Conservation (phyloP, 2,113 vertebrate species). For the Lepidothrix coronata region DNA sequence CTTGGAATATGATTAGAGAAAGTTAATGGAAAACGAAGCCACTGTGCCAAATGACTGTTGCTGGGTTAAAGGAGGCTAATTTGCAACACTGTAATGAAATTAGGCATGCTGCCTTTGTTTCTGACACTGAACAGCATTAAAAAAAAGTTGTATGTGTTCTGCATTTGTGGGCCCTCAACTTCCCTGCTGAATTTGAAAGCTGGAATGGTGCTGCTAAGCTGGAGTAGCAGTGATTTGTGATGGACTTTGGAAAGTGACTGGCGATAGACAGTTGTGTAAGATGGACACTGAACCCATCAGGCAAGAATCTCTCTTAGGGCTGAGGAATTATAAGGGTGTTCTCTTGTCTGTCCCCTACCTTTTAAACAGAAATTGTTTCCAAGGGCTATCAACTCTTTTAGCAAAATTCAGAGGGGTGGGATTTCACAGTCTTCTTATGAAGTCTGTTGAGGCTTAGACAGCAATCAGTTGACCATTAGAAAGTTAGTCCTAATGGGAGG, state of each 20-base stretch:
- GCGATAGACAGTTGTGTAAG: neutral
- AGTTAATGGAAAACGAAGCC: constrained; percentile 59
- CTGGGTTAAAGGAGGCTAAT: constrained; percentile 67
- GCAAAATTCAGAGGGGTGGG: neutral
- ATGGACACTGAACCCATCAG: neutral
- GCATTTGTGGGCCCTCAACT: neutral
- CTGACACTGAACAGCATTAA: neutral
- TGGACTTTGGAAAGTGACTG: neutral
- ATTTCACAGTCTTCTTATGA: neutral
- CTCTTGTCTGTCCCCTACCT: neutral
- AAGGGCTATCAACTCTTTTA: neutral
- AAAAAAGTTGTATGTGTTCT: neutral
- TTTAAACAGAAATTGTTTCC: neutral
- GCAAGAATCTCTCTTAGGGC: fast-evolving
- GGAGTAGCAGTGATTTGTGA: neutral
- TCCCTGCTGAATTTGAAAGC: neutral
- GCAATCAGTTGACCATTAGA: neutral
- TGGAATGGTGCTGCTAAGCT: neutral
- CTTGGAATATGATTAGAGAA: constrained; percentile 62
- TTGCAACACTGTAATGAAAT: constrained; percentile 43
- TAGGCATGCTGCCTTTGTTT: constrained; percentile 11
- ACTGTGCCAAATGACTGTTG: constrained; percentile 56
- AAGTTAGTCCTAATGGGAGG: neutral
- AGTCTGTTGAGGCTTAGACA: neutral
- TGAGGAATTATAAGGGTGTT: neutral